Evolutionary conservation across 2,888 invertebrate species (phyloP), one percentile per base, ranked within the genome.

Genomic region (Gordius sp.): DNA sequence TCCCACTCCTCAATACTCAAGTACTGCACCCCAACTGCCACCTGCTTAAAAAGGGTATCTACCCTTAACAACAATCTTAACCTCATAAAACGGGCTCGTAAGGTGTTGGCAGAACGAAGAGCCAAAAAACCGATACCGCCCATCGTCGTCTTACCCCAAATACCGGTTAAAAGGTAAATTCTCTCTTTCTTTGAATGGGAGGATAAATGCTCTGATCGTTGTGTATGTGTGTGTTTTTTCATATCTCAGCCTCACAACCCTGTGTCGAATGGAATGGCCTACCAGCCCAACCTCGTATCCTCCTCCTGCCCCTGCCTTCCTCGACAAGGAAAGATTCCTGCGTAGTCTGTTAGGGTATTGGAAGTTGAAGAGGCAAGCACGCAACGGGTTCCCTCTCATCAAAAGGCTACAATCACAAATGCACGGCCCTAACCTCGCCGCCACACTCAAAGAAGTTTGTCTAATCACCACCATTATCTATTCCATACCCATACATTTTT

Each of bases 311-410:
- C n/a, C n/a, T n/a, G n/a, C n/a, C n/a, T n/a, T n/a, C 2, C 39
- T 41, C 2, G 47, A 54, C 24, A 78, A 81, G 60, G 79, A 81
- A 25, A 79, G 81, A 63, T 80, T 93, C 64, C 79, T 91, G 64
- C 81, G 82, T 66, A 75, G 85, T 1, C 73, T 97, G 16, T 78
- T 91, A 58, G 82, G 86, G 1, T 97, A 91, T 67, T 97, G 97
- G 97, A 91, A 86, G 2, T 72, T 93, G 47, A 97, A 97, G 69
- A 72, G 97, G 1, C 85, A 87, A 66, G 81, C 81, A 60, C 73
- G 93, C 56, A 89, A 91, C 66, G 97, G 97, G 0, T 91, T 91
- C 4, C 93, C 97, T 0, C 73, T 97, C 59, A 69, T 97, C 59
- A 71, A 91, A 47, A 72, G 91, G 2, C 71, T 86, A 27, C 85